Percentiles rank a stretch among this genome's conserved stretches.
These are phyloP conservation scores for Mesoligia furuncula DNA, from an alignment of 2,888 invertebrate species.

Conservation along the genomic window DNA sequence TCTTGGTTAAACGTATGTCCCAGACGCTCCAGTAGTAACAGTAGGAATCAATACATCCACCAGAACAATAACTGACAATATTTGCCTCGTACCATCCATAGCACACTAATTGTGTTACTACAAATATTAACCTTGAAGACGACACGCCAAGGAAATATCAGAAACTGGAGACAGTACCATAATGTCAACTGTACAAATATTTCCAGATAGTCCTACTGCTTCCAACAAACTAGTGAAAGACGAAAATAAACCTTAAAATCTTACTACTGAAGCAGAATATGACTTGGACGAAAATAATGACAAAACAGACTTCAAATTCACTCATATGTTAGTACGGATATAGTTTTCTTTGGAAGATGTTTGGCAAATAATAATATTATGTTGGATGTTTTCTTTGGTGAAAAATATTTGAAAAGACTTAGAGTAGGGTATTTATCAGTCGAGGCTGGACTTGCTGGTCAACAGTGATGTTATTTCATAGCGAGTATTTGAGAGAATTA, in stretches of 20 bases:
- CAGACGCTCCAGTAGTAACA: not conserved
- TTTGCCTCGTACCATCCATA: conserved; percentile 8
- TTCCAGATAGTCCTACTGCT: conserved; percentile 38
- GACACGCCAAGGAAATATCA: conserved; percentile 50
- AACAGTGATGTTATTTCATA: conserved; percentile 9
- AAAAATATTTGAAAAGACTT: conserved; percentile 19
- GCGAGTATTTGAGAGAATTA: not conserved
- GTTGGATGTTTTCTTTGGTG: conserved; percentile 36
- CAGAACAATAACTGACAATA: not conserved
- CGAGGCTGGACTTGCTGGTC: not conserved
- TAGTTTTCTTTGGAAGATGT: conserved; percentile 46
- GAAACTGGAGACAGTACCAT: conserved; percentile 48
- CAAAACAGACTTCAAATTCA: conserved; percentile 37
- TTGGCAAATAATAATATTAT: conserved; percentile 59
- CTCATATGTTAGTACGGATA: conserved; percentile 34
- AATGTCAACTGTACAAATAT: conserved; percentile 62
- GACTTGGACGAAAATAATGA: conserved; percentile 21
- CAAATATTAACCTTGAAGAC: conserved; percentile 37
- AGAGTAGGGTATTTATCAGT: conserved; percentile 25
- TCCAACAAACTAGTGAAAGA: not conserved
- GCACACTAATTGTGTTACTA: conserved; percentile 24
- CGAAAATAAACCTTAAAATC: conserved; percentile 44
- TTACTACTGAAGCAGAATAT: conserved; percentile 28
- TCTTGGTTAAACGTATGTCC: not conserved
- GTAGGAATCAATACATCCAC: not conserved